phyloP scores from a whole-genome alignment of 2,797 vertebrate species.

The Oceanodroma leucorhoa region DNA sequence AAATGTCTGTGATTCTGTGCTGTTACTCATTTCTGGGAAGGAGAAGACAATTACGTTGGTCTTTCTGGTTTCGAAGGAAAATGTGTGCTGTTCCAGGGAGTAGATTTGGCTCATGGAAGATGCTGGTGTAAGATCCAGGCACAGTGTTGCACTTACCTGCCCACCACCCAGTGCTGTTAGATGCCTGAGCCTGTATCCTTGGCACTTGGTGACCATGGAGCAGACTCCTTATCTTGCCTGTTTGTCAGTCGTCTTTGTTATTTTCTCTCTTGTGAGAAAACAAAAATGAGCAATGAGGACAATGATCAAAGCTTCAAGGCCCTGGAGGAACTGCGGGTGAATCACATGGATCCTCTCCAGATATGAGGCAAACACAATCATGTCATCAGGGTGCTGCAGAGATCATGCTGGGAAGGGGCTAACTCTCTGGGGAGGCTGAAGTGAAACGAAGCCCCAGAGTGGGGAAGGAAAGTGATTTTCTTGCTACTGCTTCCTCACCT shows the following conservation, averaged over 20 bases:
- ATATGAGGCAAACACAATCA: not conserved
- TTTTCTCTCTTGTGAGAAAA: not conserved
- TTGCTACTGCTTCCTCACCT: not conserved
- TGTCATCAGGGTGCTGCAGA: not conserved
- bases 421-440: not conserved
- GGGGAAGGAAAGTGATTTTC: not conserved
- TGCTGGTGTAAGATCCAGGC: not conserved
- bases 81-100: not conserved
- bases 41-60: not conserved
- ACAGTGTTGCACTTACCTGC: rapidly evolving
- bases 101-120: not conserved
- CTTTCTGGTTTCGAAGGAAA: not conserved
- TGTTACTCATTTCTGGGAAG: not conserved
- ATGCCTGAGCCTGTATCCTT: not conserved
- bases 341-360: constrained; percentile 12
- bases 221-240: not conserved
- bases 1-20: not conserved
- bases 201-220: not conserved
- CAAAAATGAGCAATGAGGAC: not conserved
- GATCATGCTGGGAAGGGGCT: not conserved
- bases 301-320: not conserved
- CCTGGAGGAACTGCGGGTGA: not conserved
- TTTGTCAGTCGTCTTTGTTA: not conserved
- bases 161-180: not conserved
- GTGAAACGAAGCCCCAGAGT: not conserved